Conservation (phyloP, 2,113 vertebrate genomes). For the Melanerpes aurifrons region DNA sequence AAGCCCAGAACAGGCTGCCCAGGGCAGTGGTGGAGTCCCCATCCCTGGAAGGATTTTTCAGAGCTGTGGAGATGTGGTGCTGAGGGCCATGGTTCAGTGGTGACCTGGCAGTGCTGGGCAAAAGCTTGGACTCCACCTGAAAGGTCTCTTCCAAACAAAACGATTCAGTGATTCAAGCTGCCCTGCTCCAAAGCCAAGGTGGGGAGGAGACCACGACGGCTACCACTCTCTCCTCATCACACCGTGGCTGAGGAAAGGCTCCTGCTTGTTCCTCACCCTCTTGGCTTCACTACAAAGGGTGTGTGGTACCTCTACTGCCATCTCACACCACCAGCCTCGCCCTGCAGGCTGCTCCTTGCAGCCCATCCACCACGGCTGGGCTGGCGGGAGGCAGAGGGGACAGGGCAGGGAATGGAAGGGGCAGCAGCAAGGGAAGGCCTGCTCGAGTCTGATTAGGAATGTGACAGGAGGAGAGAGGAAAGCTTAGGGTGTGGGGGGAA, state of each 20-base stretch:
- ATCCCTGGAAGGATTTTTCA: too few relatives aligned
- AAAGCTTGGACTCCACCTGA: too few relatives aligned
- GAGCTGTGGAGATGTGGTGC: too few relatives aligned
- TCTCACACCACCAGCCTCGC: not conserved
- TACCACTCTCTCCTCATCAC: not conserved
- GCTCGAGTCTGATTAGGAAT: not conserved
- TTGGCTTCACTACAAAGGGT: not conserved
- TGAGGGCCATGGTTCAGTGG: too few relatives aligned
- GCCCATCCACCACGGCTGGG: not conserved
- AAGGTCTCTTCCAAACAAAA: too few relatives aligned
- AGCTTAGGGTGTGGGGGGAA: conserved; percentile 9
- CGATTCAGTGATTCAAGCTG: too few relatives aligned
- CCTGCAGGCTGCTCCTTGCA: not conserved
- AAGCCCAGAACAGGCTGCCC: too few relatives aligned
- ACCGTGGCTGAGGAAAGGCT: fast-evolving
- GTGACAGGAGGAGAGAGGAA: not conserved
- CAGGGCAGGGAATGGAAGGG: not conserved
- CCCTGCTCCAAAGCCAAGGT: not conserved
- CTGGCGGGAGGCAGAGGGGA: not conserved
- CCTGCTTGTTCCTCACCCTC: not conserved
- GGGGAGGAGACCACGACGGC: not conserved
- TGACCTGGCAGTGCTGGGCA: too few relatives aligned
- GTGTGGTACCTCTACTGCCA: not conserved
- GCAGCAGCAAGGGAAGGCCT: not conserved
- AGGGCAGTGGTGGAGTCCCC: too few relatives aligned